phyloP scores from a whole-genome alignment of 2,797 vertebrate species.

The Xiphorhynchus erythropygius region DNA sequence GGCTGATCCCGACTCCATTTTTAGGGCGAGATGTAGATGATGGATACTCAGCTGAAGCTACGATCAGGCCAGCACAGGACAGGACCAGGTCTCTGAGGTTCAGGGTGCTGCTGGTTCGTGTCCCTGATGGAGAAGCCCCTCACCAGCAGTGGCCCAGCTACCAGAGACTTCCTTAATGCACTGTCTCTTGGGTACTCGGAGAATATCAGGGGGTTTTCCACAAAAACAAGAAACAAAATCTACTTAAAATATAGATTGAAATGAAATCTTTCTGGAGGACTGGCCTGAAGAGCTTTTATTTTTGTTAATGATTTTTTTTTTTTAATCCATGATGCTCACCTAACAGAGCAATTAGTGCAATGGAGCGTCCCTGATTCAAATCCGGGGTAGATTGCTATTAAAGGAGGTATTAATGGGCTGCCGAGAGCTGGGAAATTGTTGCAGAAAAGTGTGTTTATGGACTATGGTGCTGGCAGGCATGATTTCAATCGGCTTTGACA shows the following conservation, averaged over 20 bases:
- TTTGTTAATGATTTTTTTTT: constrained; percentile 63
- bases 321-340: constrained; percentile 74
- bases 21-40: neutral
- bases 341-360: constrained; percentile 79
- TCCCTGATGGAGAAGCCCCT: neutral
- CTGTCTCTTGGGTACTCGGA: neutral
- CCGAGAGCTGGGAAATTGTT: constrained; percentile 74
- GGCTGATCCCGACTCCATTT: neutral
- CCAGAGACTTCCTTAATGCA: constrained; percentile 8
- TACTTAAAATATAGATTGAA: constrained; percentile 52
- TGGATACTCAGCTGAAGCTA: neutral
- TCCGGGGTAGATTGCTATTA: constrained; percentile 79
- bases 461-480: constrained; percentile 77
- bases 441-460: constrained; percentile 79
- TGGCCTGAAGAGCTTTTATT: constrained; percentile 73
- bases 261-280: constrained; percentile 83
- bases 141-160: neutral
- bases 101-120: neutral
- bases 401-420: constrained; percentile 81
- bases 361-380: constrained; percentile 73
- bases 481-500: constrained; percentile 84
- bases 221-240: constrained; percentile 45
- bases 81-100: neutral
- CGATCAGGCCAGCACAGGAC: neutral
- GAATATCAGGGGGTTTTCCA: neutral